phyloP scores from a whole-genome alignment of 2,113 vertebrate species.

The Atrichornis clamosus region DNA sequence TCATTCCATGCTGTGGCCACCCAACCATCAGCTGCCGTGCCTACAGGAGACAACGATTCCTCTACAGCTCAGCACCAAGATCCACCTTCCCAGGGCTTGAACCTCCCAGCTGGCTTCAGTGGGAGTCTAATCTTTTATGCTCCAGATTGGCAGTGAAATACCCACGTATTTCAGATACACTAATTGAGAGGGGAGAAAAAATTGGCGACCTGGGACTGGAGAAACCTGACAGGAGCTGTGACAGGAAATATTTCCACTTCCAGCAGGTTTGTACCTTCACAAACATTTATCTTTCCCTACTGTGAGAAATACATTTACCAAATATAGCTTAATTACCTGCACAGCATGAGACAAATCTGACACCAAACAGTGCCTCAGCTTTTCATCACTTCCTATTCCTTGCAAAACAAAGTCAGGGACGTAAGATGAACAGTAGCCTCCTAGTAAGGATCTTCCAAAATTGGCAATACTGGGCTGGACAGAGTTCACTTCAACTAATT shows the following conservation, averaged over 20 bases:
- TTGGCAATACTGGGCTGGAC: conserved; percentile 94
- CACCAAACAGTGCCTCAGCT: conserved; percentile 87
- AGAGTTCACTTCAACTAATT: conserved; percentile 89
- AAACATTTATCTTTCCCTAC: conserved; percentile 55
- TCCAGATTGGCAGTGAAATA: neutral
- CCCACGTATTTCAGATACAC: fast-evolving
- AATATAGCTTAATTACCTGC: conserved; percentile 82
- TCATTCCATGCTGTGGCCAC: neutral
- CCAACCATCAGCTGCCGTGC: neutral
- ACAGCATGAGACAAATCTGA: conserved; percentile 93
- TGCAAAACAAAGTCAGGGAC: conserved; percentile 98
- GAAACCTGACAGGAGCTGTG: neutral
- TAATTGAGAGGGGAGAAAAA: neutral
- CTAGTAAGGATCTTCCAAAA: conserved; percentile 94
- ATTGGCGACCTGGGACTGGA: neutral
- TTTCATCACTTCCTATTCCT: conserved; percentile 91
- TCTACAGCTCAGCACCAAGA: neutral
- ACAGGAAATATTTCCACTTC: conserved; percentile 15
- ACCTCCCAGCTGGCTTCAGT: neutral
- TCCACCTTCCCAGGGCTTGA: neutral
- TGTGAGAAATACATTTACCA: conserved; percentile 38
- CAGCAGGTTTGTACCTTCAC: neutral
- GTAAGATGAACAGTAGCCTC: conserved; percentile 94
- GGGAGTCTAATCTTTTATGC: neutral
- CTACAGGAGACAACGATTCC: neutral